Conservation (phyloP, 2,797 vertebrate species). For the Molothrus ater region DNA sequence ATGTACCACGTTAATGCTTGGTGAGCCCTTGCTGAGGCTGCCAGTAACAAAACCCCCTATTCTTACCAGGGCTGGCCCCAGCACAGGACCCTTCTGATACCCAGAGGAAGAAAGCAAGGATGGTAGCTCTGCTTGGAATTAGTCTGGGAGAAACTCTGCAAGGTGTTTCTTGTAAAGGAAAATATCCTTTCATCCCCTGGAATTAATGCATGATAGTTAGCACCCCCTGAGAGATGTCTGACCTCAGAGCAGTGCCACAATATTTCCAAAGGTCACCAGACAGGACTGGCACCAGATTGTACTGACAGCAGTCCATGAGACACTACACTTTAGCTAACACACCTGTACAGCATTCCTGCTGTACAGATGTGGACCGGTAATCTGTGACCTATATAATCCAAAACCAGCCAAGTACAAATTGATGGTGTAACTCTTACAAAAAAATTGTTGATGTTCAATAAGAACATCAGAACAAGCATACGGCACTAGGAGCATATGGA, state of each 20-base stretch:
- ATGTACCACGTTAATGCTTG: background rate
- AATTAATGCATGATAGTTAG: background rate
- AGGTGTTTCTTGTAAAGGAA: background rate
- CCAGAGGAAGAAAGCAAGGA: background rate
- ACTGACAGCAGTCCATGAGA: background rate
- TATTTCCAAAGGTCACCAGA: background rate
- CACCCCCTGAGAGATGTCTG: accelerated
- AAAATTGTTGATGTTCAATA: background rate
- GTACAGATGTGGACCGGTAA: background rate
- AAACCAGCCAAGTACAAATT: background rate
- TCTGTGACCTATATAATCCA: background rate
- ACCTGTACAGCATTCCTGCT: background rate
- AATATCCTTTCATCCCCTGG: background rate
- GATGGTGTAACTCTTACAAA: background rate
- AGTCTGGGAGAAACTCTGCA: background rate
- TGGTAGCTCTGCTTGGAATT: background rate
- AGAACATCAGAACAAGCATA: background rate
- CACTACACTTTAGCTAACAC: background rate
- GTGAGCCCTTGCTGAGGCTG: background rate
- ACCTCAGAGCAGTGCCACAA: background rate
- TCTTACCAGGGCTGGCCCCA: background rate
- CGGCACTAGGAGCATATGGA: background rate
- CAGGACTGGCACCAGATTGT: background rate
- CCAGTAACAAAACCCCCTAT: background rate
- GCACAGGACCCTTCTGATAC: background rate